These are phyloP conservation scores for Nothoprocta perdicaria DNA, from an alignment of 2,113 vertebrate genomes.

Conservation along the genomic window DNA sequence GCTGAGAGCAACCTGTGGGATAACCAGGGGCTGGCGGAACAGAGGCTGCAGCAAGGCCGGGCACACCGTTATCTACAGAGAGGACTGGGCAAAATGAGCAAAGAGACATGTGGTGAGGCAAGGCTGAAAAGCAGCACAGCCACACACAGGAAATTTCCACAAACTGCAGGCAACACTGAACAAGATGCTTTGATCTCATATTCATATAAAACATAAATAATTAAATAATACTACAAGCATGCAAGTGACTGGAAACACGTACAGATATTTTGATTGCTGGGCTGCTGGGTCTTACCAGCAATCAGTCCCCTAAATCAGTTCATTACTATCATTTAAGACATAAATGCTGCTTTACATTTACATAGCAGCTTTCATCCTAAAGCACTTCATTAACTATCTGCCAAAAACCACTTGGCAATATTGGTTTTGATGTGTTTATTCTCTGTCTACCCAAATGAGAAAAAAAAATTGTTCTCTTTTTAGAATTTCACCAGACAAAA, in stretches of 20 bases:
- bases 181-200: background rate
- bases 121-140: background rate
- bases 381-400: slow-evolving; percentile 54
- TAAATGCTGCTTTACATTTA: slow-evolving; percentile 36
- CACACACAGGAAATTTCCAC: background rate
- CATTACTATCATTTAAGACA: slow-evolving; percentile 39
- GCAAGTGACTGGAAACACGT: background rate
- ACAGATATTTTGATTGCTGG: background rate
- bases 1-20: background rate
- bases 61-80: background rate
- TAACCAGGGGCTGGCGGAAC: background rate
- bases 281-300: background rate
- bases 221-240: background rate
- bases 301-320: background rate
- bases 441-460: slow-evolving; percentile 28
- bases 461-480: slow-evolving; percentile 37
- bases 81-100: background rate
- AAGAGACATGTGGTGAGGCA: background rate
- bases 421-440: slow-evolving; percentile 50
- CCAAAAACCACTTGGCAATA: slow-evolving; percentile 34
- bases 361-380: slow-evolving; percentile 35
- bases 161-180: background rate
- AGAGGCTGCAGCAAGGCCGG: background rate
- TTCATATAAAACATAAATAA: background rate
- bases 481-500: slow-evolving; percentile 58